Evolutionary conservation across 2,113 vertebrate species (phyloP), one percentile per base, ranked within the genome.

Genomic region (Amblyornis subalaris): DNA sequence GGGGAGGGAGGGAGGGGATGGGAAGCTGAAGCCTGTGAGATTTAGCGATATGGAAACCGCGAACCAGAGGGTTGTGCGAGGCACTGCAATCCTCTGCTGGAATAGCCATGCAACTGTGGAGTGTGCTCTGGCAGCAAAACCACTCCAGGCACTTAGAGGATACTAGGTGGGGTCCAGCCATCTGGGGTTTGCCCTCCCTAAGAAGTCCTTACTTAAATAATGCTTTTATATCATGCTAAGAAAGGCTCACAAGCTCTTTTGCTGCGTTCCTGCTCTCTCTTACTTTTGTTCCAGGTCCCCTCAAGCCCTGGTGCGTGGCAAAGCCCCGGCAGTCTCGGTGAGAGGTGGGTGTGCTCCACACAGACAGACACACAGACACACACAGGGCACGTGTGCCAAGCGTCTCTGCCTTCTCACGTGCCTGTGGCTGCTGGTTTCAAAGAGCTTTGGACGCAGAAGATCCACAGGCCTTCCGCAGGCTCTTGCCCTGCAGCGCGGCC

Each of bases 81-180:
- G 70, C 77, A 31, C 84, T 77, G 90, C 76, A 64, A 89, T 94
- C 97, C 96, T 95, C 96, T 97, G 82, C 94, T 19, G 94, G 96
- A 81, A 29, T 5, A 85, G 36, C 14, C 1, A 3, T 26, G 94
- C 54, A 94, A 93, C 87, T 97, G 89, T 95, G 23, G n/a, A 20
- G 38, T 40, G 44, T 28, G 62, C 42, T 88, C 1, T 1, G 62
- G 23, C 1, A 7, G 42, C 51, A 54, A 70, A 83, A 53, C 11
- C 9, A 13, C 24, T 20, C 12, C 2, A 1, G 44, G 42, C 35
- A 50, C 24, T 33, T 6, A 15, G 12, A 36, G 22, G 22, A 28
- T 54, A 26, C 26, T 16, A 23, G 15, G 4, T 14, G 33, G 50
- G 21, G 40, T 65, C 12, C 15, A 80, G 72, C 47, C 20, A 7